Evolutionary conservation across 2,797 vertebrate genomes (phyloP).

Genomic region (Sylvilagus floridanus): DNA sequence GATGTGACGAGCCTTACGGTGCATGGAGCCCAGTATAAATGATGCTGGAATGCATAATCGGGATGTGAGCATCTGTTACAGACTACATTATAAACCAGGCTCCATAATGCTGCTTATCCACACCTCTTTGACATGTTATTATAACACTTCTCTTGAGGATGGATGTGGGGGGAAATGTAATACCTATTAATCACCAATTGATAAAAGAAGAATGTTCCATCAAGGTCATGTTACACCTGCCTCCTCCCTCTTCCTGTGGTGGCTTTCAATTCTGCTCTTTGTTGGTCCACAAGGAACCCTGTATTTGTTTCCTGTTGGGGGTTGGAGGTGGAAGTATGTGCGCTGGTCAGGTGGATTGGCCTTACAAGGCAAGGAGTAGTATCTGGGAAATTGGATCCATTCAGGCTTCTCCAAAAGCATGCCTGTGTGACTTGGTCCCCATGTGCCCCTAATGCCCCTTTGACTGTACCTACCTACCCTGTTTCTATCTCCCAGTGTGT

Average conservation of each 20-base stretch:
- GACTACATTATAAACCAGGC: conserved; percentile 75
- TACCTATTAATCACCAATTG: conserved; percentile 77
- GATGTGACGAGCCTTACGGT: conserved; percentile 66
- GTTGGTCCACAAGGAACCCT: neutral
- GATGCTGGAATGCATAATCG: conserved; percentile 81
- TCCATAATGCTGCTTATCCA: conserved; percentile 71
- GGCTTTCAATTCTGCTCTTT: neutral
- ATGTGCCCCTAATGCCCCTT: too few relatives aligned
- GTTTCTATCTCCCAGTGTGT: neutral
- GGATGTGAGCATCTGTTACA: conserved; percentile 81
- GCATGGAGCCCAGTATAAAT: conserved; percentile 77
- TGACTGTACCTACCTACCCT: accelerated
- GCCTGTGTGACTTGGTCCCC: neutral
- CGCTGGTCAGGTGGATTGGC: neutral
- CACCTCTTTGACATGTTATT: conserved; percentile 82
- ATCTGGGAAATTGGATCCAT: neutral
- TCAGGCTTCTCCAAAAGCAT: accelerated
- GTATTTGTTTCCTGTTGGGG: neutral
- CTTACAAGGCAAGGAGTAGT: neutral
- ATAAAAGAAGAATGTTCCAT: conserved; percentile 65
- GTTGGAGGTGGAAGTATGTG: neutral
- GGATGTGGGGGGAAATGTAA: conserved; percentile 70
- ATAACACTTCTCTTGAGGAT: conserved; percentile 81
- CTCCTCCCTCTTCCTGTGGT: neutral
- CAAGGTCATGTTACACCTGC: conserved; percentile 6